Base-by-base conservation (phyloP, 2,888 invertebrate species). In the Gymnosoma rotundatum region DNA sequence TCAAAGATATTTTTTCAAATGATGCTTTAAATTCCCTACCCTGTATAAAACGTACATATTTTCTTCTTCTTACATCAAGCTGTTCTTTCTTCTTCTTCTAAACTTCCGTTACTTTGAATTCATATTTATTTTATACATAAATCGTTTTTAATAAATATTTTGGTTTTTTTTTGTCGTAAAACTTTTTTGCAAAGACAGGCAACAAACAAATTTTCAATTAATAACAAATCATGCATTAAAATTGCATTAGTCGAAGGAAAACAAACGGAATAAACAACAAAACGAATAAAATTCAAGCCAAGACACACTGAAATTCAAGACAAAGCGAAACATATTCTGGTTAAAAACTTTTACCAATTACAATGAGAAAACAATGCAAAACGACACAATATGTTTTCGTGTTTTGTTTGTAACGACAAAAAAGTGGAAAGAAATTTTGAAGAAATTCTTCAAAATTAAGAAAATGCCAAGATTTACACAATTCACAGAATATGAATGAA, bases 151-250 rank as follows among this genome's bases (percentile, higher is more conserved):
- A 80, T 83, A 83, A 78, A 73, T 72, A 76, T 2, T 2, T n/a
- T n/a, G n/a, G n/a, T n/a, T n/a, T n/a, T n/a, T 79, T 82, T 82
- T 21, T 76, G 78, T 36, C 61, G 21, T 25, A 52, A 64, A 78
- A 76, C 18, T 56, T 61, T 78, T 81, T 42, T 61, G 36, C 54
- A 21, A 73, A 74, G 56, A 38, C 81, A 81, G 78, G 58, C 70
- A 78, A 67, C 73, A 82, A 78, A 67, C 73, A 82, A 74, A 70
- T 84, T 90, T 90, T 89, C 90, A 90, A 90, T 90, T 90, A 90
- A 91, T 90, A 91, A 89, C 88, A 90, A 90, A 90, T 90, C 91
- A 90, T 87, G 90, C 91, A 90, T 90, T 90, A 90, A 90, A 90
- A 89, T 90, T 90, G 89, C 88, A 90, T 91, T 90, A 90, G 90